These are phyloP conservation scores for Hanleya hanleyi DNA, from an alignment of 2,888 invertebrate genomes.

Conservation along the genomic window DNA sequence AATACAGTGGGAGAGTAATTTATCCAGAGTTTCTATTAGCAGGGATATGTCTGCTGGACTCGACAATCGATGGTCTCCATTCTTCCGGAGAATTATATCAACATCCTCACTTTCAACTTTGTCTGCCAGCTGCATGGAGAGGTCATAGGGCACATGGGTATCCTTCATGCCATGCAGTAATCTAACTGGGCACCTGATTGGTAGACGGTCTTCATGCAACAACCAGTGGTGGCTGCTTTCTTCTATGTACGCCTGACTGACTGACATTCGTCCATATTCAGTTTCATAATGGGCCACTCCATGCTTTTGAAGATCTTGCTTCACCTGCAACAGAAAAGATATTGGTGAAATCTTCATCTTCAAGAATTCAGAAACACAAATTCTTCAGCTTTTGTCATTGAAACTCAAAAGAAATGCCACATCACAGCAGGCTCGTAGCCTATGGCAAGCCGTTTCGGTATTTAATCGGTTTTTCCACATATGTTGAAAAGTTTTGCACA, in stretches of 20 bases:
- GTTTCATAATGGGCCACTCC: constrained; percentile 16
- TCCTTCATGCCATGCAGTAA: constrained; percentile 40
- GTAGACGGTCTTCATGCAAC: not conserved
- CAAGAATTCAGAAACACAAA: too few species aligned
- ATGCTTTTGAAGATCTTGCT: constrained; percentile 4
- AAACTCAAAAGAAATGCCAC: too few species aligned
- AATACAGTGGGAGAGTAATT: not conserved
- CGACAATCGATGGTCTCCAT: constrained; percentile 37
- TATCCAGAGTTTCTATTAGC: constrained; percentile 26
- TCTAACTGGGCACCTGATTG: constrained; percentile 31
- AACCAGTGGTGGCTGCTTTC: constrained; percentile 9
- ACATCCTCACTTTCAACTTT: constrained; percentile 26
- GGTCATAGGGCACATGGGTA: constrained; percentile 27
- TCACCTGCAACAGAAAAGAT: constrained; percentile 12
- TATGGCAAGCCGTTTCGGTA: too few species aligned
- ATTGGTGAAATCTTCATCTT: too few species aligned
- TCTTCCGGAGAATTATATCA: constrained; percentile 25
- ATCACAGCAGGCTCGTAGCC: too few species aligned
- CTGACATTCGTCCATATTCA: constrained; percentile 11
- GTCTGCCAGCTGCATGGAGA: constrained; percentile 26
- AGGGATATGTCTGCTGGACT: constrained; percentile 31
- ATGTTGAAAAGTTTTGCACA: too few species aligned
- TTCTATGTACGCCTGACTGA: not conserved
- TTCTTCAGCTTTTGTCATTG: too few species aligned
- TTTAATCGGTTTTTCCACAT: too few species aligned